Conservation (phyloP, 2,797 vertebrate species). For the Orientallactaga sibirica region DNA sequence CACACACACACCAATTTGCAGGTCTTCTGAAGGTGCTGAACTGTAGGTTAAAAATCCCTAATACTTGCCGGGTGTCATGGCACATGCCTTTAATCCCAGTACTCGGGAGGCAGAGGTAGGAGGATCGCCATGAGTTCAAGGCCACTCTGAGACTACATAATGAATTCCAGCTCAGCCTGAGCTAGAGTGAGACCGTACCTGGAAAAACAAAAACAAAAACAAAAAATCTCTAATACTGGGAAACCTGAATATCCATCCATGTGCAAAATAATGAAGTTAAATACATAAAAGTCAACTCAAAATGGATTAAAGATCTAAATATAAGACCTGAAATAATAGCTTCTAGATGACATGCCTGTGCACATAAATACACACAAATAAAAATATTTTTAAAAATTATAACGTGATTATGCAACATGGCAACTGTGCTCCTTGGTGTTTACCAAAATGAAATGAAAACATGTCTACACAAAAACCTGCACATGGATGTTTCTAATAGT, state of each 20-base stretch:
- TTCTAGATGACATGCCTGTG: neutral
- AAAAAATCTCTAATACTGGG: neutral
- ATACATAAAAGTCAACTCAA: slow-evolving; percentile 46
- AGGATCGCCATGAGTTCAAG: too few species aligned
- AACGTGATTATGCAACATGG: slow-evolving; percentile 12
- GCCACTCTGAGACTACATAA: too few species aligned
- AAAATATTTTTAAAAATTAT: neutral
- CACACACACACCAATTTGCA: neutral
- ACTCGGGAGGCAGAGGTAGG: too few species aligned
- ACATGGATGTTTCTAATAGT: neutral
- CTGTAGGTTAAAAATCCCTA: neutral
- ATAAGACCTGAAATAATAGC: slow-evolving; percentile 22
- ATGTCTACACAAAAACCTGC: neutral
- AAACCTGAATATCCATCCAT: neutral
- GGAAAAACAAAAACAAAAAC: too few species aligned
- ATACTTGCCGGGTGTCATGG: too few species aligned
- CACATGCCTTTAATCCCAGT: too few species aligned
- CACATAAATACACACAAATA: too few species aligned
- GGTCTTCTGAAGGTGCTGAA: slow-evolving; percentile 25
- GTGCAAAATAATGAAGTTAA: slow-evolving; percentile 25
- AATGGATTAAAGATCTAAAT: slow-evolving; percentile 47
- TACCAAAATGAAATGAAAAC: slow-evolving; percentile 1
- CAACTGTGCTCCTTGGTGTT: slow-evolving; percentile 2
- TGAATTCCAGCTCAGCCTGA: too few species aligned
- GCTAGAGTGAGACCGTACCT: too few species aligned